These are phyloP conservation scores for Psophia crepitans DNA, from an alignment of 2,113 vertebrate species.

Conservation along the genomic window DNA sequence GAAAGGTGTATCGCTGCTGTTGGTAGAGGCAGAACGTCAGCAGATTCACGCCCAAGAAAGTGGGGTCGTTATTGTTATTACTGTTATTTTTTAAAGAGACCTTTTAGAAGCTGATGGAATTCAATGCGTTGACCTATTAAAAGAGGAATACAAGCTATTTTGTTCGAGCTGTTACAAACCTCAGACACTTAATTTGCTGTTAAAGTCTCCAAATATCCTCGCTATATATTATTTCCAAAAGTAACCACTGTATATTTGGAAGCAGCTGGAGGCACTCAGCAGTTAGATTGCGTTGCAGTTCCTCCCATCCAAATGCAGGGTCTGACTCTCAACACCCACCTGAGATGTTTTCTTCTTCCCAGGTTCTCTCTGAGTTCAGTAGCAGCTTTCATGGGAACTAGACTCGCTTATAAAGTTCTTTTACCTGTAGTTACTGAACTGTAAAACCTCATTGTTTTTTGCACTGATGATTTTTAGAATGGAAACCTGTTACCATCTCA, in stretches of 20 bases:
- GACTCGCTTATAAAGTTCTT: slow-evolving; percentile 71
- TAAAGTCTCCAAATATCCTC: slow-evolving; percentile 24
- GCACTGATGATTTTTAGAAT: slow-evolving; percentile 83
- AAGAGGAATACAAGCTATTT: slow-evolving; percentile 35
- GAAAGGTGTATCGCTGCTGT: not conserved
- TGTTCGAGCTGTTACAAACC: slow-evolving; percentile 46
- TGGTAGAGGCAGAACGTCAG: not conserved
- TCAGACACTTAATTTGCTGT: slow-evolving; percentile 37
- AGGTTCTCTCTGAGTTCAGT: slow-evolving; percentile 46
- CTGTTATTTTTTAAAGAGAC: slow-evolving; percentile 52
- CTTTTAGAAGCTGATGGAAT: slow-evolving; percentile 35
- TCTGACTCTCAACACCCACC: slow-evolving; percentile 43
- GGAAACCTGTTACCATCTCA: slow-evolving; percentile 78
- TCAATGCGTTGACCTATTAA: slow-evolving; percentile 23
- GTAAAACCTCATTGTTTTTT: slow-evolving; percentile 88
- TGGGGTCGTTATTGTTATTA: not conserved
- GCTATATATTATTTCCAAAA: not conserved
- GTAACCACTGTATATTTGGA: not conserved
- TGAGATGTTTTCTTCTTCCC: slow-evolving; percentile 21
- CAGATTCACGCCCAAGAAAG: not conserved
- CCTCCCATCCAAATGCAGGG: slow-evolving; percentile 49
- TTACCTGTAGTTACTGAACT: slow-evolving; percentile 83
- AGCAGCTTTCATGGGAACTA: slow-evolving; percentile 61
- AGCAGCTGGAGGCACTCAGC: slow-evolving; percentile 32
- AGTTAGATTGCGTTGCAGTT: slow-evolving; percentile 11